A percentile compares a stretch with the other conserved stretches of the same genome.
These are phyloP conservation scores for Paratrypauchen microcephalus DNA, from an alignment of 2,797 vertebrate species.

Conservation along the genomic window DNA sequence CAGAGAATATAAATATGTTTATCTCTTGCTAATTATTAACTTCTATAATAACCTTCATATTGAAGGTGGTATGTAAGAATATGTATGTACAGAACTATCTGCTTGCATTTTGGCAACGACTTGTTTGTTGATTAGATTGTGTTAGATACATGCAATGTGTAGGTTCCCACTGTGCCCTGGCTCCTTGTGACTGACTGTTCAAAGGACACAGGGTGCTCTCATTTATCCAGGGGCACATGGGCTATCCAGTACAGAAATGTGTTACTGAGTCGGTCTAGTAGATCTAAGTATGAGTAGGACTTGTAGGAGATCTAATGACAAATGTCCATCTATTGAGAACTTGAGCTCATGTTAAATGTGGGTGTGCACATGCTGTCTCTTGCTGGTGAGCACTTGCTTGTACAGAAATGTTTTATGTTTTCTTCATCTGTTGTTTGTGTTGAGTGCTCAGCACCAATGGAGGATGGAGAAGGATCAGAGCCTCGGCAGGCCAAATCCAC, in stretches of 20 bases:
- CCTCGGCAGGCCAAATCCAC: conserved; percentile 44
- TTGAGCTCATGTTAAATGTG: conserved; percentile 76
- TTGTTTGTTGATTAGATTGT: conserved; percentile 67
- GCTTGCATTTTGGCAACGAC: conserved; percentile 82
- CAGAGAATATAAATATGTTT: conserved; percentile 91
- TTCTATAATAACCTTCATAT: conserved; percentile 96
- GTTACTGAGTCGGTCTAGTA: conserved; percentile 66
- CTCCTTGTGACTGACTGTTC: conserved; percentile 34
- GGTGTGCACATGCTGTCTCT: conserved; percentile 74
- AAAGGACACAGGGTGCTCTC: conserved; percentile 37
- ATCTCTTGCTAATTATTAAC: conserved; percentile 87
- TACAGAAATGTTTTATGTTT: conserved; percentile 76
- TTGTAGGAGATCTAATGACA: conserved; percentile 67
- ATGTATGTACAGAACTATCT: conserved; percentile 79
- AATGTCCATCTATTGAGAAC: conserved; percentile 66
- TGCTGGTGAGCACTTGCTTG: conserved; percentile 77
- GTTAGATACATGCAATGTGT: conserved; percentile 63
- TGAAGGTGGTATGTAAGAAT: conserved; percentile 96
- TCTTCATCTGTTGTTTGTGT: conserved; percentile 62
- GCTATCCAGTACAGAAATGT: conserved; percentile 50
- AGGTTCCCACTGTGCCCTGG: conserved; percentile 51
- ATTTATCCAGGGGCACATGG: conserved; percentile 36
- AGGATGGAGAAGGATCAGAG: conserved; percentile 33
- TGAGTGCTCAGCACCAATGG: conserved; percentile 54
- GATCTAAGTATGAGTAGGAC: conserved; percentile 58